Base-by-base conservation (phyloP, 2,888 invertebrate genomes). In the Clistopyga incitator region DNA sequence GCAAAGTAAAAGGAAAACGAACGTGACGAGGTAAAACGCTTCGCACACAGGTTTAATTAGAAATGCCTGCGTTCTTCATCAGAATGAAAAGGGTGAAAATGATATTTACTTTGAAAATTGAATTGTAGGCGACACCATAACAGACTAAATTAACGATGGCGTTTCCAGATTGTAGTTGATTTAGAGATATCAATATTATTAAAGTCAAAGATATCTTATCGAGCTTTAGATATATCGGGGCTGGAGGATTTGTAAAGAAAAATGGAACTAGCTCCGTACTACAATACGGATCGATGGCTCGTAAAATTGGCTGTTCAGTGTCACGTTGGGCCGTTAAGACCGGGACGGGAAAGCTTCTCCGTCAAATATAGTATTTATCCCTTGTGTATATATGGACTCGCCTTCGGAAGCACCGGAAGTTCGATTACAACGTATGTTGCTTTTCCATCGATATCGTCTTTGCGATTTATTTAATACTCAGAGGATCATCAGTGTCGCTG, bases 281-380 rank as follows among this genome's bases (percentile, higher is more conserved):
- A 52, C 23, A 52, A 64, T 61, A 29, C 38, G 71, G 52, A 71
- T 71, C 71, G 64, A 65, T 71, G 78, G 50, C 45, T 42, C 78
- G 78, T 78, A 64, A 78, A 78, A 65, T 72, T 42, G 64, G 42
- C 42, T 65, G 64, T 52, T 42, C 42, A 71, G 71, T 45, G 71
- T 45, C 52, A 45, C 59, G 52, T 52, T 70, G 47, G 38, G 47
- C 47, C 59, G 78, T 61, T 78, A 70, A 78, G 61, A 47, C 70
- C 59, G n/a, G 23, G 42, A 70, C 11, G n/a, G 29, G 50, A 50
- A n/a, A 38, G 38, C 8, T 18, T 64, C 38, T 38, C 34, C 11
- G 18, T 0, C 11, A 54, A 54, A 20, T 54, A 54, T 54, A 20
- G 23, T 54, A 54, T 54, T 11, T 11, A 20, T 11, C 8, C 23